Evolutionary conservation across 2,113 vertebrate species (phyloP), one percentile per base, ranked within the genome.

Genomic region (Phalacrocorax carbo): DNA sequence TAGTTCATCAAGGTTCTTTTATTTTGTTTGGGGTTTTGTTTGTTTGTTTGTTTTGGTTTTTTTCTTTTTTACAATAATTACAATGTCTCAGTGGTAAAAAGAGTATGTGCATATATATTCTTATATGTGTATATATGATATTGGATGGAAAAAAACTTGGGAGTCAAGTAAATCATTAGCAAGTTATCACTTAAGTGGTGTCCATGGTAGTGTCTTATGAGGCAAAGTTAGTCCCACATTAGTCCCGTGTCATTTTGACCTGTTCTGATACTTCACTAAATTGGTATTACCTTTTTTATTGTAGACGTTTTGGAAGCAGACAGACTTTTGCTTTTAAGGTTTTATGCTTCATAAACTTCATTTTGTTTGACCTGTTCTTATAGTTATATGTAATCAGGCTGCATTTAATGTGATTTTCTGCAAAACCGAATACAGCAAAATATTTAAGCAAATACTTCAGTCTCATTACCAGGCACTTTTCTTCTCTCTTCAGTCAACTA

Each of bases 211-310:
- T 92, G 21, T 96, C 77, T 83, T 49, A 65, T 57, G 69, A 92
- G 76, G n/a, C 52, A 57, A 64, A 85, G 44, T 73, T 71, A 86
- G 42, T 86, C 70, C 72, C 71, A 90, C 52, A 46, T 88, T 96
- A 82, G 95, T 97, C 52, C 86, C 25, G 16, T 88, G 72, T 82
- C 81, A 82, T 93, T 97, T 86, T 79, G 62, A 90, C 77, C 65
- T 62, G 57, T 88, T 96, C 80, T 48, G 70, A 92, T 79, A 78
- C 38, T 91, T 87, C 52, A 34, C 36, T 61, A 40, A 40, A 60
- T 46, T 84, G 61, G 15, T 91, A 40, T 88, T 89, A 26, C 38
- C 46, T 16, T 93, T 82, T 94, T 91, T 86, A 81, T 75, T 82
- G 36, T 93, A 77, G 17, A 78, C 17, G 3, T 71, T 73, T 91